These are phyloP conservation scores for Ctenodactylus gundi DNA, from an alignment of 2,113 vertebrate genomes.

Conservation along the genomic window DNA sequence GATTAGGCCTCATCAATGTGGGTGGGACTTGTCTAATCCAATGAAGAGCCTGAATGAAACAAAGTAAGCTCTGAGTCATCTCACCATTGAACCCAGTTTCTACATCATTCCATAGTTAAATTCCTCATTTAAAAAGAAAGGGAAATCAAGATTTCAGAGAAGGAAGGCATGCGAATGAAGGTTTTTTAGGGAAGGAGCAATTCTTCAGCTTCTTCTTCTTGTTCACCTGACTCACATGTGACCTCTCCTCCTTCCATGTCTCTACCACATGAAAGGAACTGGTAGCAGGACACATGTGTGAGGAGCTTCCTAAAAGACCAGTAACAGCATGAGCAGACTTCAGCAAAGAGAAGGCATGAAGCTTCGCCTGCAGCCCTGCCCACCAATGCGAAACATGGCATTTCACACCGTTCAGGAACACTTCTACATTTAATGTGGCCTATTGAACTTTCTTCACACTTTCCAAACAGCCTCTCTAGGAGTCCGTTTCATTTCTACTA, in stretches of 20 bases:
- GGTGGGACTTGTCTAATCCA: background rate
- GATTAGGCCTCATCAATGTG: background rate
- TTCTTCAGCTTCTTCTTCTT: background rate
- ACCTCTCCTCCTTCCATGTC: background rate
- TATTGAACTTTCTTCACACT: background rate
- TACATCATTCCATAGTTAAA: background rate
- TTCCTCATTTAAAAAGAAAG: background rate
- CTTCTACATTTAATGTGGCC: background rate
- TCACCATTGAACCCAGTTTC: background rate
- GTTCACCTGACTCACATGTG: background rate
- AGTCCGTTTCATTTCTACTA: background rate
- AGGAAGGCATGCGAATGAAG: background rate
- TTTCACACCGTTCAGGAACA: too few species aligned
- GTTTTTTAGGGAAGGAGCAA: background rate
- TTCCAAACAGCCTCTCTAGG: background rate
- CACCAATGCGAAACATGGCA: background rate
- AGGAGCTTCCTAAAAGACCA: background rate
- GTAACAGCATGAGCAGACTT: background rate
- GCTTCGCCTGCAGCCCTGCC: background rate
- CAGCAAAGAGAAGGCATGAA: background rate
- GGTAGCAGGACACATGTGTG: background rate
- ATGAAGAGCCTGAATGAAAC: background rate
- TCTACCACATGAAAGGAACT: background rate
- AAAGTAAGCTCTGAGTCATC: background rate
- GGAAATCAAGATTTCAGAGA: background rate